Conservation (phyloP, 2,888 invertebrate species). For the Platycnemis pennipes region DNA sequence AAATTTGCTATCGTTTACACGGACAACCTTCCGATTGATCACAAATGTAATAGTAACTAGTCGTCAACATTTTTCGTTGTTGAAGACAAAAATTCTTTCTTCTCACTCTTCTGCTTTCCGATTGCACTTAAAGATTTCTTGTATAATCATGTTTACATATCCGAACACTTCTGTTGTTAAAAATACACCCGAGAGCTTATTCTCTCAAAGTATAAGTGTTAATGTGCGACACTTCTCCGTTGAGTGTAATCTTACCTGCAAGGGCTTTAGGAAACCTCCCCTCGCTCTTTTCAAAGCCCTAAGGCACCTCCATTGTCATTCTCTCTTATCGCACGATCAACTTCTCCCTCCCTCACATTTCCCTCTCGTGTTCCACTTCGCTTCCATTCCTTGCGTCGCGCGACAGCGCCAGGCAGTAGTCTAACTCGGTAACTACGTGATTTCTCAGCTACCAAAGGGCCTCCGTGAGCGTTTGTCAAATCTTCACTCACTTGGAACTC, state of each 20-base stretch:
- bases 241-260: too few relatives aligned
- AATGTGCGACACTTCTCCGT: too few relatives aligned
- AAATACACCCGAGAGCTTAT: too few relatives aligned
- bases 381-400: not conserved
- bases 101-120: not conserved
- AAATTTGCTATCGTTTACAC: too few relatives aligned
- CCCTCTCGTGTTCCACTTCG: not conserved
- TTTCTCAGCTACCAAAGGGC: not conserved
- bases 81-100: not conserved
- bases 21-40: too few relatives aligned
- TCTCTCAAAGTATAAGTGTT: too few relatives aligned
- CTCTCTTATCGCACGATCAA: not conserved
- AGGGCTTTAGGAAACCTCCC: too few relatives aligned
- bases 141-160: not conserved
- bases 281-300: not conserved
- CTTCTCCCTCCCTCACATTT: not conserved
- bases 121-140: not conserved
- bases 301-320: not conserved
- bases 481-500: not conserved
- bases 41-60: too few relatives aligned
- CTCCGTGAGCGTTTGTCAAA: not conserved
- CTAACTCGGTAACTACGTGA: slow-evolving; percentile 36
- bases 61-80: too few relatives aligned
- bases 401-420: not conserved
- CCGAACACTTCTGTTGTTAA: not conserved